These are phyloP conservation scores for Diaphora mendica DNA, from an alignment of 2,888 invertebrate species.

Conservation along the genomic window DNA sequence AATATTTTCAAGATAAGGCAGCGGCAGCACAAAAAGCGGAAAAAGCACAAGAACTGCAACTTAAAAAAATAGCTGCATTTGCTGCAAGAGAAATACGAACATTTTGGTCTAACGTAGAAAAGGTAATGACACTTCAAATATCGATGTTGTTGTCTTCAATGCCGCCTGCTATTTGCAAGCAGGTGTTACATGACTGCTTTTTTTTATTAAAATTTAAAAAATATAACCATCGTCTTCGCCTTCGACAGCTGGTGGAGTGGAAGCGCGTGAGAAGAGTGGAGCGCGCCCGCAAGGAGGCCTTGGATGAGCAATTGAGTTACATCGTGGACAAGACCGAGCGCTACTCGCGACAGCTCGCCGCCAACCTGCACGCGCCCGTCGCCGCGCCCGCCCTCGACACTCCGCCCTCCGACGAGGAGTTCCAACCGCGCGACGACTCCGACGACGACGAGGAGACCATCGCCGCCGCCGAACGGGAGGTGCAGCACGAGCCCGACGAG, in stretches of 20 bases:
- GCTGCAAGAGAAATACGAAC: slow-evolving; percentile 97
- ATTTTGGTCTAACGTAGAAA: slow-evolving; percentile 99
- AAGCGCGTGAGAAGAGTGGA: slow-evolving; percentile 97
- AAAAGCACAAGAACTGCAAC: slow-evolving; percentile 95
- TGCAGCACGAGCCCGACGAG: slow-evolving; percentile 88
- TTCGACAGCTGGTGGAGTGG: slow-evolving; percentile 93
- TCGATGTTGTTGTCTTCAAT: background rate
- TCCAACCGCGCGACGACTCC: slow-evolving; percentile 90
- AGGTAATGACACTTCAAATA: slow-evolving; percentile 81
- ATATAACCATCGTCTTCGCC: background rate
- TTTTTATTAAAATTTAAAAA: background rate
- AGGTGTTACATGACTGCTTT: no score
- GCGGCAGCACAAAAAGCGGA: slow-evolving; percentile 95
- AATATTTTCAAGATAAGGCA: slow-evolving; percentile 96
- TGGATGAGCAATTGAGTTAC: slow-evolving; percentile 98
- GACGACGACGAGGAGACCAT: slow-evolving; percentile 98
- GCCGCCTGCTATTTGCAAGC: no score
- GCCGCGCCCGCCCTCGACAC: slow-evolving; percentile 29
- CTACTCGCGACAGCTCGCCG: slow-evolving; percentile 96
- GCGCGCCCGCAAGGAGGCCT: slow-evolving; percentile 96
- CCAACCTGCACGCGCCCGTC: slow-evolving; percentile 87
- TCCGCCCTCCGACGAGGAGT: slow-evolving; percentile 89
- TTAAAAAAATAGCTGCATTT: slow-evolving; percentile 94
- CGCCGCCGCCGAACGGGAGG: slow-evolving; percentile 92
- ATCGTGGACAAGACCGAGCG: slow-evolving; percentile 99